A percentile compares a stretch with the other conserved stretches of the same genome.
phyloP scores from a whole-genome alignment of 2,797 vertebrate genomes.

The Novumbra hubbsi region DNA sequence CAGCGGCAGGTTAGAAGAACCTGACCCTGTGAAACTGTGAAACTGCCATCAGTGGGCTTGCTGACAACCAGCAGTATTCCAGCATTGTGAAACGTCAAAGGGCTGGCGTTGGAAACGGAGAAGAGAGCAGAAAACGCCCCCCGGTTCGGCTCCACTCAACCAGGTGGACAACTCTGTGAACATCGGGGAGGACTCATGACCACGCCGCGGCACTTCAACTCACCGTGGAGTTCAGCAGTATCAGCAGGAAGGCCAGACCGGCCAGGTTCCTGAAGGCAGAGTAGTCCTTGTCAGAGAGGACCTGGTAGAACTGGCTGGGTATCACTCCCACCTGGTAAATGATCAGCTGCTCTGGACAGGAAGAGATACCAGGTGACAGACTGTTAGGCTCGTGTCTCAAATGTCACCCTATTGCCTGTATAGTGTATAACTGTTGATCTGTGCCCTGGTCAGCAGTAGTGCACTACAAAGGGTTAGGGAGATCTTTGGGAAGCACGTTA shows the following conservation, averaged over 20 bases:
- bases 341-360: slow-evolving; percentile 86
- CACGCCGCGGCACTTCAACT: slow-evolving; percentile 50
- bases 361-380: slow-evolving; percentile 1
- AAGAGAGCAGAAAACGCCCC: not conserved
- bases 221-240: slow-evolving; percentile 87
- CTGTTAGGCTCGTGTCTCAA: not conserved
- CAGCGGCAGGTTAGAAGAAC: slow-evolving; percentile 6
- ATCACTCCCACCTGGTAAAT: slow-evolving; percentile 95
- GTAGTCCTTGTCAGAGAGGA: slow-evolving; percentile 84
- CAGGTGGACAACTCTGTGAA: not conserved
- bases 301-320: slow-evolving; percentile 91
- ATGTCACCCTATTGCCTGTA: not conserved
- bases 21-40: slow-evolving; percentile 33
- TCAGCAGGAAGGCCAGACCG: slow-evolving; percentile 77
- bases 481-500: not conserved
- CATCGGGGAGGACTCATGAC: not conserved
- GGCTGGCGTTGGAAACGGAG: too few relatives aligned
- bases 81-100: too few relatives aligned
- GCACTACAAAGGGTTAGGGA: not conserved
- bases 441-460: not conserved
- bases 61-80: not conserved
- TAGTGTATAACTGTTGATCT: not conserved
- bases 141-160: not conserved
- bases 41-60: not conserved
- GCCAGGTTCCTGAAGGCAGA: slow-evolving; percentile 79